Conservation (phyloP, 2,888 invertebrate species). For the Papilio elwesi region DNA sequence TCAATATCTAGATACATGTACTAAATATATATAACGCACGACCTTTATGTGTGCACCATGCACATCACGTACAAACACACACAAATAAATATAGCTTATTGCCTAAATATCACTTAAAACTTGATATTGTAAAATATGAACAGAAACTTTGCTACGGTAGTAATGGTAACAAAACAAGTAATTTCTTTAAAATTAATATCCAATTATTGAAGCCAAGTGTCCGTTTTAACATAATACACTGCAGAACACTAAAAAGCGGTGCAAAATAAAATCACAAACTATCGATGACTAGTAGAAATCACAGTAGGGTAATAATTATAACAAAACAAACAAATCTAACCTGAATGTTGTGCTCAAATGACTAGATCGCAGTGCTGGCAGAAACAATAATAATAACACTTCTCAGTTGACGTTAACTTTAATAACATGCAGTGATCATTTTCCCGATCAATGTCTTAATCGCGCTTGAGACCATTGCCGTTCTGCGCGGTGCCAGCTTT, state of each 20-base stretch:
- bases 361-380: constrained; percentile 26
- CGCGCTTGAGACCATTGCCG: constrained; percentile 86
- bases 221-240: constrained; percentile 6
- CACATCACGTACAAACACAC: constrained; percentile 42
- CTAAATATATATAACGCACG: constrained; percentile 40
- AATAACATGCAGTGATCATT: constrained; percentile 21
- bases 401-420: constrained; percentile 2
- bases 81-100: constrained; percentile 65
- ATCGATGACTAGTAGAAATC: constrained; percentile 62
- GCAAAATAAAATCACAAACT: constrained; percentile 41
- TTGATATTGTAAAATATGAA: constrained; percentile 53
- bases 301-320: constrained; percentile 50
- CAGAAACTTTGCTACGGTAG: no score
- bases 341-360: constrained; percentile 31
- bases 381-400: constrained; percentile 4
- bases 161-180: no score
- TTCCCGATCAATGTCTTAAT: constrained; percentile 61
- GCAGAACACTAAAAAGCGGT: constrained; percentile 33
- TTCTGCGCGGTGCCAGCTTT: constrained; percentile 77
- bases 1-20: background rate
- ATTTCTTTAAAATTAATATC: no score
- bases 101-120: constrained; percentile 81
- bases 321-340: constrained; percentile 40
- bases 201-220: background rate
- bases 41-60: constrained; percentile 18